These are phyloP conservation scores for Bungarus multicinctus DNA, from an alignment of 2,113 vertebrate genomes.

Conservation along the genomic window DNA sequence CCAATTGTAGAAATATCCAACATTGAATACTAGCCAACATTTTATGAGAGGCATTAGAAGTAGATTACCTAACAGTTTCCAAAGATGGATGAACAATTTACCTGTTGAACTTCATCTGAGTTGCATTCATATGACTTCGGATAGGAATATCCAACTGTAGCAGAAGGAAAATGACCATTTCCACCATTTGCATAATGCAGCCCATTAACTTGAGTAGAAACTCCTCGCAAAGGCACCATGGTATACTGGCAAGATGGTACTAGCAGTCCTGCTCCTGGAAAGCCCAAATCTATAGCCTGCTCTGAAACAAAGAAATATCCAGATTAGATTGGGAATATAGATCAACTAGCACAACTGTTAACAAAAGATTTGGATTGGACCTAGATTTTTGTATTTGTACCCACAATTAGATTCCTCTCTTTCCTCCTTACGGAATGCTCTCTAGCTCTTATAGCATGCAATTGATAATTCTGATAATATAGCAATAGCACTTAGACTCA, in stretches of 20 bases:
- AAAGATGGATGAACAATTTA: slow-evolving; percentile 36
- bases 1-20: background rate
- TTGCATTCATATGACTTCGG: slow-evolving; percentile 72
- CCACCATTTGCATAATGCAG: slow-evolving; percentile 69
- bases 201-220: slow-evolving; percentile 70
- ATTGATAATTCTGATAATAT: background rate
- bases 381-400: background rate
- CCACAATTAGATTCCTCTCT: background rate
- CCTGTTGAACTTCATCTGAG: slow-evolving; percentile 75
- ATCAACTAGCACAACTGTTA: background rate
- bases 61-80: background rate
- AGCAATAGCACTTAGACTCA: no score
- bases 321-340: slow-evolving; percentile 7
- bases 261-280: slow-evolving; percentile 78
- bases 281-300: slow-evolving; percentile 87
- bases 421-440: background rate
- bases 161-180: slow-evolving; percentile 60
- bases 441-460: background rate
- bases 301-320: slow-evolving; percentile 71
- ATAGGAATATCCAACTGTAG: slow-evolving; percentile 56
- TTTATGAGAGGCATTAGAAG: background rate
- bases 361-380: background rate
- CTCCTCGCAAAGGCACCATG: slow-evolving; percentile 89
- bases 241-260: slow-evolving; percentile 91
- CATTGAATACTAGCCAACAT: background rate